Conservation (phyloP, 1,140 invertebrate genomes). For the Magallana ariakensis region DNA sequence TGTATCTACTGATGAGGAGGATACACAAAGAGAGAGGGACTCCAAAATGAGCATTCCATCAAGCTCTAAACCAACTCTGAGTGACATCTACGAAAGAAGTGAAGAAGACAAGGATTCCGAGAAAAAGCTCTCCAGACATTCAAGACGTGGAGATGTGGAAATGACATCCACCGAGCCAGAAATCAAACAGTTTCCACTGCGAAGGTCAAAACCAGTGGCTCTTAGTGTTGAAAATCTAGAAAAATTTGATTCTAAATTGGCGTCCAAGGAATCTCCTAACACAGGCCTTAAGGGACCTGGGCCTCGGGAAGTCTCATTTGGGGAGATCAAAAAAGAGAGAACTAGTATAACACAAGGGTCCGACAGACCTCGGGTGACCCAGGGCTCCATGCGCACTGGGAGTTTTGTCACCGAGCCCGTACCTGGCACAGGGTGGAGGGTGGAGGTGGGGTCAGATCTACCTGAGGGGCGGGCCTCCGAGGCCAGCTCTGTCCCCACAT, state of each 20-base stretch:
- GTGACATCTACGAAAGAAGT: conserved; percentile 75
- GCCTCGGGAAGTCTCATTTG: conserved; percentile 70
- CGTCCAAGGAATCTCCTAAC: conserved; percentile 59
- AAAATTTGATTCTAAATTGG: conserved; percentile 54
- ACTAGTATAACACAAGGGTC: neutral
- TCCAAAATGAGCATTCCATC: conserved; percentile 57
- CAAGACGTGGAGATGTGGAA: neutral
- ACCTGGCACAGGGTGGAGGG: conserved; percentile 66
- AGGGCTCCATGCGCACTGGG: conserved; percentile 53
- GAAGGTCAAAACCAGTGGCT: conserved; percentile 36
- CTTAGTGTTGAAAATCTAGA: conserved; percentile 56
- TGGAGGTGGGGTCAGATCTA: conserved; percentile 68
- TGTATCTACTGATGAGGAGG: conserved; percentile 62
- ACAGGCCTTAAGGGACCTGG: conserved; percentile 9
- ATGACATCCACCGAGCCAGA: neutral
- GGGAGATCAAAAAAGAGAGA: conserved; percentile 45
- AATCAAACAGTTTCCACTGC: conserved; percentile 26
- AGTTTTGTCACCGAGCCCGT: conserved; percentile 43
- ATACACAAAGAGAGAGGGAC: conserved; percentile 50
- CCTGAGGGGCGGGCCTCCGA: conserved; percentile 69
- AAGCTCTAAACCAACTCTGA: conserved; percentile 71
- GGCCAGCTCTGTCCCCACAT: conserved; percentile 73
- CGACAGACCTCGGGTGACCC: conserved; percentile 43
- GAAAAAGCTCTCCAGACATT: conserved; percentile 47
- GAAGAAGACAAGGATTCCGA: conserved; percentile 68